phyloP scores from a whole-genome alignment of 2,888 invertebrate genomes.

The Trissonchulus latispiculum region DNA sequence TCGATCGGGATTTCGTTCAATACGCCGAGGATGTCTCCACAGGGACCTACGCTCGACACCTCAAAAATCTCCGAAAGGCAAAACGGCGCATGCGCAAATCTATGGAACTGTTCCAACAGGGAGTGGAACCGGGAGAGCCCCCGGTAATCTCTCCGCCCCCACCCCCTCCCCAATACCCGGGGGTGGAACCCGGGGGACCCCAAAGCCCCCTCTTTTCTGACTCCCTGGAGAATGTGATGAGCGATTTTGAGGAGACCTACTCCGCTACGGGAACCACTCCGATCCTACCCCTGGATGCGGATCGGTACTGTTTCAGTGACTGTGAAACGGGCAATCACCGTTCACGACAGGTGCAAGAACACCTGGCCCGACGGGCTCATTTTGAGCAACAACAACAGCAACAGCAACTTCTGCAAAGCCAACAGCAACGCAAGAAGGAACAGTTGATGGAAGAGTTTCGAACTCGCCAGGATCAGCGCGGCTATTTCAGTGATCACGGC shows the following conservation, averaged over 20 bases:
- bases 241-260: conserved; percentile 36
- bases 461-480: neutral
- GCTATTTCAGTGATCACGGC: conserved; percentile 14
- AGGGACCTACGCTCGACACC: neutral
- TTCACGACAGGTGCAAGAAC: no score
- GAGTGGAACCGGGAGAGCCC: no score
- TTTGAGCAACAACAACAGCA: no score
- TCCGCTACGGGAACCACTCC: neutral
- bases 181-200: neutral
- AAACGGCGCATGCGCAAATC: neutral
- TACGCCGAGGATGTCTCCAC: conserved; percentile 61
- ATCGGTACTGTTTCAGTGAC: neutral
- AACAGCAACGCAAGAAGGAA: no score
- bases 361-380: neutral
- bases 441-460: no score
- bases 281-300: no score
- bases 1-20: conserved; percentile 74
- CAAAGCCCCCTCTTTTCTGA: conserved; percentile 26
- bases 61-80: neutral
- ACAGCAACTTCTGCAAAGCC: no score
- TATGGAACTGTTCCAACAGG: neutral
- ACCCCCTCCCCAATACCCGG: no score
- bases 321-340: neutral
- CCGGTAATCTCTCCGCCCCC: no score
- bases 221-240: conserved; percentile 37